Evolutionary conservation across 35 echinoderm and acorn worm genomes (phyloP).

Genomic region (Acanthaster planci): DNA sequence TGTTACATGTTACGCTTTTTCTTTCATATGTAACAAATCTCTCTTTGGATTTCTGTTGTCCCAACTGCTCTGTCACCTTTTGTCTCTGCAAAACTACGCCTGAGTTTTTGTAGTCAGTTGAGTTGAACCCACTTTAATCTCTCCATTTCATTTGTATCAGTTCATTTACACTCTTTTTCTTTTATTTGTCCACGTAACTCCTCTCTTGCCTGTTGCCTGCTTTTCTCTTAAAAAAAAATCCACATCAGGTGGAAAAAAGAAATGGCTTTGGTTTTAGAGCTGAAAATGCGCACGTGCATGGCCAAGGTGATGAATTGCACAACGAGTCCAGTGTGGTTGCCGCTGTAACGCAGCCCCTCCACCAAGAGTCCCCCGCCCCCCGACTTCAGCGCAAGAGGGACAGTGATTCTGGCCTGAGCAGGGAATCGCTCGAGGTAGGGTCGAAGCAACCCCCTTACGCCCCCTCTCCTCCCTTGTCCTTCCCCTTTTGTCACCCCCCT

Average conservation of each 20-base stretch:
- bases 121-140: background rate
- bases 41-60: too few species aligned
- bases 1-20: too few species aligned
- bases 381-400: background rate
- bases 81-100: too few species aligned
- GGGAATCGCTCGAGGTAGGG: background rate
- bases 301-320: background rate
- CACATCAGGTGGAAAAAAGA: background rate
- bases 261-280: constrained; percentile 29
- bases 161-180: background rate
- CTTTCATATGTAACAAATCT: too few species aligned
- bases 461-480: too few species aligned
- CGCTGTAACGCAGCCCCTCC: background rate
- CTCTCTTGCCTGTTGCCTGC: constrained; percentile 17
- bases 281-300: constrained; percentile 19
- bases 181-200: background rate
- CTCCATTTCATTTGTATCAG: background rate
- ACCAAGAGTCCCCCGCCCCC: constrained; percentile 2
- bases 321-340: constrained; percentile 17
- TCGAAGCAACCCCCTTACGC: background rate
- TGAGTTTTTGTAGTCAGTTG: too few species aligned
- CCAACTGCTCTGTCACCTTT: too few species aligned
- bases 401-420: background rate
- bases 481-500: too few species aligned
- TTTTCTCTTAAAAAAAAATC: background rate